Percentiles rank a stretch among this genome's conserved stretches.
Evolutionary conservation across 2,113 vertebrate genomes (phyloP).

Genomic region (Smithornis capensis): DNA sequence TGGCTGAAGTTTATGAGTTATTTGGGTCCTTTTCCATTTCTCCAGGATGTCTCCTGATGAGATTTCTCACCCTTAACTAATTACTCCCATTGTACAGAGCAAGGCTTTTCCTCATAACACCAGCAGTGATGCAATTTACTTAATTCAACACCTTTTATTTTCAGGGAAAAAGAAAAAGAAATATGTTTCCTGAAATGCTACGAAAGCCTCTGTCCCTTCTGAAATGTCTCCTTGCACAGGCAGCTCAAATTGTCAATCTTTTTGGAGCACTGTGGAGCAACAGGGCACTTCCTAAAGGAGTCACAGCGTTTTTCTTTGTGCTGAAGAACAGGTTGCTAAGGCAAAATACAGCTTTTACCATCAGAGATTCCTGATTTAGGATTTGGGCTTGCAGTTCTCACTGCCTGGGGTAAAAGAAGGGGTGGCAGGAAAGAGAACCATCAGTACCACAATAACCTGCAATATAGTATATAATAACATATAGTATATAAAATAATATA

Average conservation of each 20-base stretch:
- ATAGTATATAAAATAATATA: too few species aligned
- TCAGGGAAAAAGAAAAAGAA: background rate
- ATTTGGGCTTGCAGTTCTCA: background rate
- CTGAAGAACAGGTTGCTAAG: background rate
- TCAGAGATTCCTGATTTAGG: background rate
- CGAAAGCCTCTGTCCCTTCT: background rate
- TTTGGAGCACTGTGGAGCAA: background rate
- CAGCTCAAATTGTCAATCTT: background rate
- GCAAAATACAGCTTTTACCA: background rate
- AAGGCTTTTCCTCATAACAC: conserved; percentile 22
- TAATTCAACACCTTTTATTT: conserved; percentile 39
- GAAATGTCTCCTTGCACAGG: background rate
- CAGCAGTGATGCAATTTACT: conserved; percentile 34
- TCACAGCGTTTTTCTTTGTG: background rate
- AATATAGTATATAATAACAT: too few species aligned
- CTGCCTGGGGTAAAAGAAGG: background rate
- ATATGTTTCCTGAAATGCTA: background rate
- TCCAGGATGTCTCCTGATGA: conserved; percentile 44
- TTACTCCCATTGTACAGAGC: conserved; percentile 17
- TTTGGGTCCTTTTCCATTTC: conserved; percentile 40
- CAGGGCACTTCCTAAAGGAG: background rate
- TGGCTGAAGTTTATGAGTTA: conserved; percentile 51
- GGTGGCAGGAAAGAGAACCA: background rate
- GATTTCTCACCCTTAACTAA: conserved; percentile 65
- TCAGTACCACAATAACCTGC: accelerated